Evolutionary conservation across 2,113 vertebrate genomes (phyloP).

Genomic region (Okapia johnstoni): DNA sequence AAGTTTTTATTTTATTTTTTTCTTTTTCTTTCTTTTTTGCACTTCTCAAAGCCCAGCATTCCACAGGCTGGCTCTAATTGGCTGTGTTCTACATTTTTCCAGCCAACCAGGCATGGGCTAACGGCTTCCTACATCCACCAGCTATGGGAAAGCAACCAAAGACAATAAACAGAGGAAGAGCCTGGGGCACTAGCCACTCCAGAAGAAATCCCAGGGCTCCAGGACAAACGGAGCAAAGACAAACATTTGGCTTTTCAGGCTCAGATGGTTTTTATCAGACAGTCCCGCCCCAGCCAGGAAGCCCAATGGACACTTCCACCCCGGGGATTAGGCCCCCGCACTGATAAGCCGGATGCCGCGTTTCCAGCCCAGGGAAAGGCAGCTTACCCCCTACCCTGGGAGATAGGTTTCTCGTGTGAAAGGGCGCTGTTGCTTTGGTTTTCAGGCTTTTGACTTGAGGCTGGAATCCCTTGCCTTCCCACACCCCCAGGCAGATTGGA

Average conservation of each 20-base stretch:
- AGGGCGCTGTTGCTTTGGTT: neutral
- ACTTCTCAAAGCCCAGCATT: neutral
- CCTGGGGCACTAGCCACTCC: slow-evolving; percentile 40
- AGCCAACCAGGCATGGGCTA: slow-evolving; percentile 13
- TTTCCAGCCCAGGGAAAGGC: neutral
- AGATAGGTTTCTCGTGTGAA: neutral
- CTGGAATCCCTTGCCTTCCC: neutral
- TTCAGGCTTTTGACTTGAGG: neutral
- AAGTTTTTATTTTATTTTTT: neutral
- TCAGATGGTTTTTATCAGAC: slow-evolving; percentile 59
- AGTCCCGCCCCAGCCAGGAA: slow-evolving; percentile 42
- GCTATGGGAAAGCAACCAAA: slow-evolving; percentile 61
- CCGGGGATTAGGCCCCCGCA: neutral
- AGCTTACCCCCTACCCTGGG: neutral
- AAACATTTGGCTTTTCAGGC: slow-evolving; percentile 51
- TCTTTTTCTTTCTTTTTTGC: neutral
- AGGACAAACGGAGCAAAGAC: slow-evolving; percentile 62
- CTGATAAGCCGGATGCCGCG: neutral
- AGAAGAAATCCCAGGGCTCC: slow-evolving; percentile 64
- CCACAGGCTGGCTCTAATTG: slow-evolving; percentile 33
- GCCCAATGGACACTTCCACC: slow-evolving; percentile 8
- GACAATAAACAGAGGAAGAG: slow-evolving; percentile 70
- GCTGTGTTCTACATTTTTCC: neutral
- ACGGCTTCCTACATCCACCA: slow-evolving; percentile 42
- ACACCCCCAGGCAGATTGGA: neutral